Evolutionary conservation across 2,888 invertebrate species (phyloP), one percentile per base, ranked within the genome.

Genomic region (Allygus modestus): DNA sequence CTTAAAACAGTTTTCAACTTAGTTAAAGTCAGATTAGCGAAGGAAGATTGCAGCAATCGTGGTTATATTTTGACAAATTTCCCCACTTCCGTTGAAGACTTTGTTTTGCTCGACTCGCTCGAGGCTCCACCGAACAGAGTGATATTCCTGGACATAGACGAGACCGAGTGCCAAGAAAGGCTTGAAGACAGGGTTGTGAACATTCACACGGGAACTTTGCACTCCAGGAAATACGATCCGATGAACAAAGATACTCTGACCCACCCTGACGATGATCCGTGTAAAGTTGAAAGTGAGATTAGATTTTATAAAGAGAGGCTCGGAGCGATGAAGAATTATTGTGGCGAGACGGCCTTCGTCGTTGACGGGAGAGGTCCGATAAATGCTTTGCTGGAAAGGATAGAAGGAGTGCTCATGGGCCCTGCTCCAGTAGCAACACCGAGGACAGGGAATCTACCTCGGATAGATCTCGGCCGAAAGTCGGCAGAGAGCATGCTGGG

Each of bases 31-130:
- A 79, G 79, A 51, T 88, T 92, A 65, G 88, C 91, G 33, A 88
- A 90, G 85, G 88, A 92, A 89, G 94, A 94, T 86, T 94, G 94
- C 88, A 88, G 93, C 17, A 91, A 91, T 73, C 90, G 91, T 58
- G 94, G 94, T 0, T 95, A 94, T 94, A 92, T 94, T 20, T 88
- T 95, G 85, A 93, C 92, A 4, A 93, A 92, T 0, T 94, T 92
- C 88, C 94, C 94, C 0, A 91, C 90, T 7, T 91, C 91, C 0
- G 92, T 92, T 0, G 89, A 89, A 0, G 94, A 94, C 87, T 93
- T 95, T 84, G 92, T 93, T 88, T 88, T 91, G 46, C 88, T 94
- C 1, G 94, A 94, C 88, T 90, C 90, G 58, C 90, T 92, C 87
- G 89, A 92, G 20, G 94, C 93, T 0, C 94, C 94, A 0, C 94